Evolutionary conservation across 1,140 invertebrate species (phyloP).

Genomic region (Stegodyphus dumicola): DNA sequence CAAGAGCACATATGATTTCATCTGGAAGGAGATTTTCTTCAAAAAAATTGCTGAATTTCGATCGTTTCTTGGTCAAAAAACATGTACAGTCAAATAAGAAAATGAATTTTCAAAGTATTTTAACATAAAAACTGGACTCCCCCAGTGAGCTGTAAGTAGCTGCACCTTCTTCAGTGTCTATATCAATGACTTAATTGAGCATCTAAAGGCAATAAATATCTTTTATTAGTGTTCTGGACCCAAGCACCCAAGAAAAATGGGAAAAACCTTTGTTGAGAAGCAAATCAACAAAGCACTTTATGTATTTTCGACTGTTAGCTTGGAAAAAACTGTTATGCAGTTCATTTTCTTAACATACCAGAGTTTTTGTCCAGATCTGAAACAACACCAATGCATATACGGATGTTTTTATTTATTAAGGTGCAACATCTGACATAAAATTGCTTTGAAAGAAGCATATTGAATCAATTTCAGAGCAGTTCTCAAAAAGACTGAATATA

Average conservation of each 20-base stretch:
- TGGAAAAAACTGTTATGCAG: neutral
- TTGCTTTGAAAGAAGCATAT: too few relatives aligned
- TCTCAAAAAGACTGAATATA: too few relatives aligned
- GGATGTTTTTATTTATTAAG: too few relatives aligned
- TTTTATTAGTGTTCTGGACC: neutral
- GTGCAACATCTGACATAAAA: too few relatives aligned
- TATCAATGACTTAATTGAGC: neutral
- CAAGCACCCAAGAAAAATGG: neutral
- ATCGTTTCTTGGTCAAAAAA: constrained; percentile 6
- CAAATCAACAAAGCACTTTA: neutral
- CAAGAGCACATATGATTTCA: constrained; percentile 13
- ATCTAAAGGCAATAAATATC: neutral
- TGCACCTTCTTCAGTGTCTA: constrained; percentile 16
- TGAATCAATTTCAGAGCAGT: too few relatives aligned
- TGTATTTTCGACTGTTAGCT: neutral
- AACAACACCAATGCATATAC: too few relatives aligned
- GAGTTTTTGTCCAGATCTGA: neutral
- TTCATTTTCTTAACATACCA: constrained; percentile 8
- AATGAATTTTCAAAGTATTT: neutral
- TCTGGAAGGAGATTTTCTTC: constrained; percentile 1
- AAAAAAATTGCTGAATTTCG: neutral
- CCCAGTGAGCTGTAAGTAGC: neutral
- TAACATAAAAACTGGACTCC: neutral
- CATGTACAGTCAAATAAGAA: neutral
- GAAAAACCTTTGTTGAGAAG: constrained; percentile 9